Evolutionary conservation across 2,888 invertebrate species (phyloP).

Genomic region (Lomographa bimaculata): DNA sequence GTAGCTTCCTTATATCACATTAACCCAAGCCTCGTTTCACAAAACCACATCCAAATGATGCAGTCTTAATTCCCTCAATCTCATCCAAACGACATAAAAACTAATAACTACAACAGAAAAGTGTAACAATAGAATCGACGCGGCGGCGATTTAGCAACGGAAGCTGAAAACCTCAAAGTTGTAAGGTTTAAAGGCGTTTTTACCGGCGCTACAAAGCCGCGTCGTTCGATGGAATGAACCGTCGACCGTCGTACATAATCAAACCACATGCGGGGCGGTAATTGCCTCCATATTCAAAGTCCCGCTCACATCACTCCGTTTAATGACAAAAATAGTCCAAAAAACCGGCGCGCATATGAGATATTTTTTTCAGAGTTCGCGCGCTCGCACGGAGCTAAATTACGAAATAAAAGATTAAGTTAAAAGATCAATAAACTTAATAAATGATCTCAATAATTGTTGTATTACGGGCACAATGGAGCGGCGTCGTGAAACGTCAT

Average conservation of each 20-base stretch:
- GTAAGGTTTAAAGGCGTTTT: constrained; percentile 73
- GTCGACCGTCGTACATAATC: constrained; percentile 75
- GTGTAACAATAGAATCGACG: constrained; percentile 68
- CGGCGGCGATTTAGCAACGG: constrained; percentile 78
- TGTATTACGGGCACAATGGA: constrained; percentile 83
- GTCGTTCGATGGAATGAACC: constrained; percentile 73
- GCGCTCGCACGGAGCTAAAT: constrained; percentile 79
- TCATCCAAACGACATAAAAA: constrained; percentile 36
- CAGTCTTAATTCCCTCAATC: constrained; percentile 39
- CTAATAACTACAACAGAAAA: constrained; percentile 43
- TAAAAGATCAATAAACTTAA: constrained; percentile 84
- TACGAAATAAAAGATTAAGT: constrained; percentile 84
- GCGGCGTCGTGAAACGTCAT: constrained; percentile 82
- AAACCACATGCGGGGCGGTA: constrained; percentile 82
- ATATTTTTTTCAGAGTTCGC: constrained; percentile 80
- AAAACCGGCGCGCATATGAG: constrained; percentile 81
- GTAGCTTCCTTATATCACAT: constrained; percentile 25
- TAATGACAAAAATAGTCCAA: constrained; percentile 84
- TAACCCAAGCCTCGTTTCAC: constrained; percentile 29
- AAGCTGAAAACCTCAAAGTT: constrained; percentile 72
- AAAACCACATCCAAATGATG: constrained; percentile 43
- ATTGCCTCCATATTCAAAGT: constrained; percentile 82
- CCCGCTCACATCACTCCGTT: constrained; percentile 82
- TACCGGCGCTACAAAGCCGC: constrained; percentile 68
- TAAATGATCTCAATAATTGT: constrained; percentile 84